Evolutionary conservation across 30 jellyfish, hydroid and myxozoan genomes (phyloP).

Genomic region (Pseudorhiza aurosa): DNA sequence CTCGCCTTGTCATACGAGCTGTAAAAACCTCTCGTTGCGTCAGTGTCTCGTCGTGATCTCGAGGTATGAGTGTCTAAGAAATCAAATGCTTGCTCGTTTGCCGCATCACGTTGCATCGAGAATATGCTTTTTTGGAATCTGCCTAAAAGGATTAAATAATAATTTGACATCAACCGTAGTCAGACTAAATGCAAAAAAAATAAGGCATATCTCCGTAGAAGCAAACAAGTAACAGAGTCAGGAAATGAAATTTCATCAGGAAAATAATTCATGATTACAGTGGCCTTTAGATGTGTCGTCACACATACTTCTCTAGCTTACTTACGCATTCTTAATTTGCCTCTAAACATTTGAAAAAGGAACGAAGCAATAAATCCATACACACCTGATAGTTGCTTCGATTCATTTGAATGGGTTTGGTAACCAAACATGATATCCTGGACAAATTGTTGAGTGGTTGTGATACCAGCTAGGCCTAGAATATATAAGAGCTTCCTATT

Average conservation of each 20-base stretch:
- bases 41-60: background rate
- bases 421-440: constrained; percentile 20
- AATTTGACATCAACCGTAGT: background rate
- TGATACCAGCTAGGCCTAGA: constrained; percentile 19
- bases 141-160: background rate
- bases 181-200: too few species aligned
- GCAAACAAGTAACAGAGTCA: too few species aligned
- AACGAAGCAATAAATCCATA: too few species aligned
- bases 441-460: constrained; percentile 30
- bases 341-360: too few species aligned
- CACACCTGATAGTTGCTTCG: background rate
- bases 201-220: too few species aligned
- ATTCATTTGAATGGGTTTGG: background rate
- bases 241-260: too few species aligned
- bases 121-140: constrained; percentile 28
- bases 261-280: too few species aligned
- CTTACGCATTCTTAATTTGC: too few species aligned
- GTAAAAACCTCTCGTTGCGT: background rate
- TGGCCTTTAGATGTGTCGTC: too few species aligned
- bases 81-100: constrained; percentile 34
- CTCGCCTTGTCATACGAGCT: background rate
- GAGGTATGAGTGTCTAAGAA: background rate
- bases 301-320: too few species aligned
- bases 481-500: background rate
- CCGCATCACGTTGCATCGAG: constrained; percentile 46